phyloP scores from a whole-genome alignment of 1,140 invertebrate genomes.

The Formica exsecta region DNA sequence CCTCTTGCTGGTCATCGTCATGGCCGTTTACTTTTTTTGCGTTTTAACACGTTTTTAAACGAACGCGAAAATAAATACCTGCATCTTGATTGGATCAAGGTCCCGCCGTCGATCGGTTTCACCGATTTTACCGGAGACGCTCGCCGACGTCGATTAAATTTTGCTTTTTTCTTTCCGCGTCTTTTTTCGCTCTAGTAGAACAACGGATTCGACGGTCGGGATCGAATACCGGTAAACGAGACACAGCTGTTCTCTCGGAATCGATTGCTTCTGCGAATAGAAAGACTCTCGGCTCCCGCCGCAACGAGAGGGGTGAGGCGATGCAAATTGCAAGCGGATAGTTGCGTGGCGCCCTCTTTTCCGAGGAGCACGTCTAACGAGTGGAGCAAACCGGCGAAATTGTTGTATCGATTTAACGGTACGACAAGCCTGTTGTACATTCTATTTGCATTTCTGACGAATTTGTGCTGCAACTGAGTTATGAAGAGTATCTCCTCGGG shows the following conservation, averaged over 20 bases:
- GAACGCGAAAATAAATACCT: conserved; percentile 74
- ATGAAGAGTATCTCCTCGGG: conserved; percentile 3
- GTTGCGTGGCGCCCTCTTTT: conserved; percentile 76
- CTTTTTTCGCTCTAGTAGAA: background rate
- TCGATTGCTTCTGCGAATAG: background rate
- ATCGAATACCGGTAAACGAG: conserved; percentile 34
- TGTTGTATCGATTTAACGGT: conserved; percentile 65
- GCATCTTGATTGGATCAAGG: conserved; percentile 71
- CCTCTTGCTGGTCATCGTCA: conserved; percentile 20
- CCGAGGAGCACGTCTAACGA: conserved; percentile 63
- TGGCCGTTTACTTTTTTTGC: conserved; percentile 70
- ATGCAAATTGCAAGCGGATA: conserved; percentile 31
- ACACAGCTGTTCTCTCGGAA: conserved; percentile 35
- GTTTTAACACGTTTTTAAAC: conserved; percentile 79
- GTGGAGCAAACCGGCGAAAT: conserved; percentile 67
- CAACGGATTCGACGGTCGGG: background rate
- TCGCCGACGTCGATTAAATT: conserved; percentile 57
- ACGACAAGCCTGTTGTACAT: conserved; percentile 64
- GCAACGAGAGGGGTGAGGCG: conserved; percentile 32
- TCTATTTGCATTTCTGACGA: conserved; percentile 56
- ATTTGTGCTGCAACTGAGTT: conserved; percentile 57
- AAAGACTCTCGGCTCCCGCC: background rate
- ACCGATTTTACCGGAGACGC: conserved; percentile 53
- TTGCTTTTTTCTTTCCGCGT: background rate
- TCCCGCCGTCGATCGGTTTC: conserved; percentile 62